Conservation (phyloP, 2,113 vertebrate genomes). For the Scortum barcoo region DNA sequence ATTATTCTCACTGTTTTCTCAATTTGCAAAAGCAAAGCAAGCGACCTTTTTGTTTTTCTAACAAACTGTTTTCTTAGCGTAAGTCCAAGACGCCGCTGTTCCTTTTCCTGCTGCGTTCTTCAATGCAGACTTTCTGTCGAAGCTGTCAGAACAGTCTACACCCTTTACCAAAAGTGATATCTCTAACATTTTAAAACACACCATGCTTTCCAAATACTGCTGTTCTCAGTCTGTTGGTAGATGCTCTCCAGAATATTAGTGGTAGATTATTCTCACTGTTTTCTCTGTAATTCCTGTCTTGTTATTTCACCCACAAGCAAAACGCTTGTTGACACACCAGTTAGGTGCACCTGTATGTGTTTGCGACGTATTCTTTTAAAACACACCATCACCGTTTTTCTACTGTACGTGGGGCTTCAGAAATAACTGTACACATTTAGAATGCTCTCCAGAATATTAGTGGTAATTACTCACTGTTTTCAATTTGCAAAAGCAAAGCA, state of each 20-base stretch:
- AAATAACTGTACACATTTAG: not conserved
- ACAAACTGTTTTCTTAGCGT: not conserved
- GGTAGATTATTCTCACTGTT: not conserved
- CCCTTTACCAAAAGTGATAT: not conserved
- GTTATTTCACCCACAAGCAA: constrained; percentile 1
- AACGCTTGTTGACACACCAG: constrained; percentile 27
- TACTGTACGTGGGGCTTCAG: not conserved
- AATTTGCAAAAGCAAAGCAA: not conserved
- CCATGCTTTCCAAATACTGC: not conserved
- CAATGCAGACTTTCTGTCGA: not conserved
- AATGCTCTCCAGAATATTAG: not conserved
- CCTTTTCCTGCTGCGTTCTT: not conserved
- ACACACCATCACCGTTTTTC: not conserved
- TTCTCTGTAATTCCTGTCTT: not conserved
- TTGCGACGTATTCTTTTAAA: constrained; percentile 7
- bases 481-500: not conserved
- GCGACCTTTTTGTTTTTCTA: not conserved
- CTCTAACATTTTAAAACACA: not conserved
- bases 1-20: not conserved
- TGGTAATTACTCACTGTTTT: not conserved
- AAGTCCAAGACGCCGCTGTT: not conserved
- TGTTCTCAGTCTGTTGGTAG: not conserved
- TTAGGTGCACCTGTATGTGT: constrained; percentile 11
- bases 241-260: not conserved
- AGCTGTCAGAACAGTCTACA: not conserved